These are phyloP conservation scores for Alca torda DNA, from an alignment of 2,797 vertebrate species.

Conservation along the genomic window DNA sequence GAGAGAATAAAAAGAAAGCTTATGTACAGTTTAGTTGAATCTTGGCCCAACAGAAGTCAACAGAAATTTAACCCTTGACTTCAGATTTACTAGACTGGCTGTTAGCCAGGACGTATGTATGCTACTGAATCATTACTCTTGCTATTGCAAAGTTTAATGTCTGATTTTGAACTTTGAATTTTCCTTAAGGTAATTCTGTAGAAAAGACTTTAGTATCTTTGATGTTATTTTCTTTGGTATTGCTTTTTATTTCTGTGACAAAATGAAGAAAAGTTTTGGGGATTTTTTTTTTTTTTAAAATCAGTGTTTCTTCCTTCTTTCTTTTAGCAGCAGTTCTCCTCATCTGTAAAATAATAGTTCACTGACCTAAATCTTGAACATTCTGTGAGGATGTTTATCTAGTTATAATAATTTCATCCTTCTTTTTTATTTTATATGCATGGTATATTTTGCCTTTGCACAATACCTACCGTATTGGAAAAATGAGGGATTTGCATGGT, in stretches of 20 bases:
- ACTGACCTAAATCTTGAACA: not conserved
- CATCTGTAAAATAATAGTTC: not conserved
- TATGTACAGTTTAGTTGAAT: not conserved
- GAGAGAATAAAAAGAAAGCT: not conserved
- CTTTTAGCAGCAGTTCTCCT: not conserved
- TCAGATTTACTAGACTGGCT: not conserved
- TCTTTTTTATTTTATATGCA: not conserved
- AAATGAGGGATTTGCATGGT: not conserved
- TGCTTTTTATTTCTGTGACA: not conserved
- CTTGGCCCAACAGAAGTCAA: not conserved
- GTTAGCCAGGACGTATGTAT: not conserved
- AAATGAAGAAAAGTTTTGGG: not conserved
- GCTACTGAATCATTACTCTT: not conserved
- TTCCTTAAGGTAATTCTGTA: slow-evolving; percentile 16
- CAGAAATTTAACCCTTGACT: not conserved
- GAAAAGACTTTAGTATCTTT: not conserved
- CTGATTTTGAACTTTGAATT: not conserved
- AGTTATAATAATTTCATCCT: not conserved
- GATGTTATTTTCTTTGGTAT: not conserved
- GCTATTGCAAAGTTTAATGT: not conserved
- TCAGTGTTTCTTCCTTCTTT: not conserved
- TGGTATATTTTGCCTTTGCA: not conserved
- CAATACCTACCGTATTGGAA: not conserved
- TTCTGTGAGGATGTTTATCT: not conserved
- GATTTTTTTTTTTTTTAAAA: not conserved